These are phyloP conservation scores for Cosmia pyralina DNA, from an alignment of 2,888 invertebrate genomes.

Conservation along the genomic window DNA sequence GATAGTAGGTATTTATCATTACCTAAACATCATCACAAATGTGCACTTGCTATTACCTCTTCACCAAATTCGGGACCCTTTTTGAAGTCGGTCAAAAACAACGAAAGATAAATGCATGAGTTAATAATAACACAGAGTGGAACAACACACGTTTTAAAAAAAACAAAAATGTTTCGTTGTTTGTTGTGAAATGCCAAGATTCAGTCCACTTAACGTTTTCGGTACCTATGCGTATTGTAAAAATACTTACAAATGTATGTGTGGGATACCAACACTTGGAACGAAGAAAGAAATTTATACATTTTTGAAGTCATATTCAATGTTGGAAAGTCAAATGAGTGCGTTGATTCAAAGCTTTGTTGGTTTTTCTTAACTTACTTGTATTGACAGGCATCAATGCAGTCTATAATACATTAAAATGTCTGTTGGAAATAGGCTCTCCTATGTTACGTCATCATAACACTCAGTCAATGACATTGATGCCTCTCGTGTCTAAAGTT, in stretches of 20 bases:
- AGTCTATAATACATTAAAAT: neutral
- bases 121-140: constrained; percentile 26
- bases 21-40: no score
- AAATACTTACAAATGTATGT: constrained; percentile 40
- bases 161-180: constrained; percentile 42
- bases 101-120: neutral
- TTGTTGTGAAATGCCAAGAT: constrained; percentile 60
- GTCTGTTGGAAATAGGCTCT: constrained; percentile 14
- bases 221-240: constrained; percentile 31
- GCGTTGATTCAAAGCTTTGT: constrained; percentile 13
- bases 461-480: neutral
- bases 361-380: constrained; percentile 20
- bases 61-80: neutral
- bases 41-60: no score
- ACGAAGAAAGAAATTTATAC: constrained; percentile 25
- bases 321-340: constrained; percentile 26
- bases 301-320: constrained; percentile 37
- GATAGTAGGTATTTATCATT: no score
- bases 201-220: constrained; percentile 52
- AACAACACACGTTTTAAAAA: constrained; percentile 25
- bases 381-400: constrained; percentile 27
- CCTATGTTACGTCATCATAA: neutral
- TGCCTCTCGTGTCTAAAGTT: neutral
- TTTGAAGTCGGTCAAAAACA: neutral
- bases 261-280: constrained; percentile 27